Percentiles rank a stretch among this genome's conserved stretches.
Conservation (phyloP, 2,797 vertebrate species). For the Rhodeus uyekii region DNA sequence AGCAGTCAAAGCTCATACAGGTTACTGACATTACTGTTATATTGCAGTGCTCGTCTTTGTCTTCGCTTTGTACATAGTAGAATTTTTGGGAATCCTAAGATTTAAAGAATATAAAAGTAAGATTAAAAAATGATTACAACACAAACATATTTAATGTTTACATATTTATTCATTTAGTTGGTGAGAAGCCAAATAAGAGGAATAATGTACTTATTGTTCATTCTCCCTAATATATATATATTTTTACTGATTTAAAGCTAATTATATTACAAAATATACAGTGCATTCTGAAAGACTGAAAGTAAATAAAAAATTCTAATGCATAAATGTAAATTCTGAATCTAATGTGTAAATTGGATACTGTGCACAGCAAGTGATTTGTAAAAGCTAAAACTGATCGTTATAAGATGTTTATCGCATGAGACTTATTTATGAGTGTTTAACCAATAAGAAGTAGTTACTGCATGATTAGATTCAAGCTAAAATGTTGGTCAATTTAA, state of each 20-base stretch:
- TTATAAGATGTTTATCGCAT: not conserved
- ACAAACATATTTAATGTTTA: not conserved
- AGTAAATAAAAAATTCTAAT: too few species aligned
- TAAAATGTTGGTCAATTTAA: constrained; percentile 19
- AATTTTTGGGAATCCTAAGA: not conserved
- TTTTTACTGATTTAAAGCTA: not conserved
- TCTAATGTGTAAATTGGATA: not conserved
- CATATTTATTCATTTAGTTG: not conserved
- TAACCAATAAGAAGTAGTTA: not conserved
- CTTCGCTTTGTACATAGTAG: not conserved
- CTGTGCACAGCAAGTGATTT: not conserved
- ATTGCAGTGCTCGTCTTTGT: not conserved
- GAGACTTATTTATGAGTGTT: not conserved
- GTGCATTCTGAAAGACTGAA: not conserved
- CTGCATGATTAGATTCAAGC: not conserved
- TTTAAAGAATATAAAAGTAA: not conserved
- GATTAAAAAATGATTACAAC: not conserved
- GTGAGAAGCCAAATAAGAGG: not conserved
- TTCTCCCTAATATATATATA: not conserved
- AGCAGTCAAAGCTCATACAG: not conserved
- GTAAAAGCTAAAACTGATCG: not conserved
- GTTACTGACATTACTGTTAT: not conserved
- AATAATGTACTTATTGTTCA: not conserved
- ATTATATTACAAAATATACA: not conserved
- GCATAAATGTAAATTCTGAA: not conserved